A percentile compares a stretch with the other conserved stretches of the same genome.
These are phyloP conservation scores for Torymus texanus DNA, from an alignment of 2,888 invertebrate genomes.

Conservation along the genomic window DNA sequence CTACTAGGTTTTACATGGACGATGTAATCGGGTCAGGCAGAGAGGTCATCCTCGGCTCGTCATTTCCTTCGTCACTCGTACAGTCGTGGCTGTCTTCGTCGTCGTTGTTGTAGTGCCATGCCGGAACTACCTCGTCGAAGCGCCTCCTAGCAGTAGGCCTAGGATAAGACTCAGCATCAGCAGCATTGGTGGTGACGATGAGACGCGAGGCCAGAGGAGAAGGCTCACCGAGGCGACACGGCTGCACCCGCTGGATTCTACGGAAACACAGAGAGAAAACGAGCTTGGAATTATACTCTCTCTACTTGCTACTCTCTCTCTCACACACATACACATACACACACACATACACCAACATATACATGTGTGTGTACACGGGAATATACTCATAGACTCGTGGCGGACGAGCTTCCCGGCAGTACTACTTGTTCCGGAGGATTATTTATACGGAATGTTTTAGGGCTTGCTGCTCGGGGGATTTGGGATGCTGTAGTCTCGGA, in stretches of 20 bases:
- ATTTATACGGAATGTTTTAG: slow-evolving; percentile 29
- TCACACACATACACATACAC: not conserved
- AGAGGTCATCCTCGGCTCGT: slow-evolving; percentile 62
- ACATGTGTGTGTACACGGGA: not conserved
- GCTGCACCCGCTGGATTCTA: slow-evolving; percentile 60
- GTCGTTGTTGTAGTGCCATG: not conserved
- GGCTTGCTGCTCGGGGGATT: slow-evolving; percentile 29
- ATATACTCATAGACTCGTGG: too few relatives aligned
- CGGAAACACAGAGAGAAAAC: slow-evolving; percentile 27
- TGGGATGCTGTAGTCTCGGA: not conserved
- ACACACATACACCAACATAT: not conserved
- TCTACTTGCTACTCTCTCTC: not conserved
- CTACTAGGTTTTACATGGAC: slow-evolving; percentile 75
- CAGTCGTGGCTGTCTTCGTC: slow-evolving; percentile 35
- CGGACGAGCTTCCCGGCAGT: not conserved
- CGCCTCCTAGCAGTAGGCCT: slow-evolving; percentile 17
- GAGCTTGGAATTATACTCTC: not conserved
- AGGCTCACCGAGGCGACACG: not conserved
- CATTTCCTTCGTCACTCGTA: not conserved
- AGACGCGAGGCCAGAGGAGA: not conserved
- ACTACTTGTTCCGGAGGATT: slow-evolving; percentile 10
- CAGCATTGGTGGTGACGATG: not conserved
- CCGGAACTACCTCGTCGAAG: slow-evolving; percentile 63
- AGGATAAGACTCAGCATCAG: slow-evolving; percentile 17
- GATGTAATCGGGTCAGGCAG: slow-evolving; percentile 70